Conservation (phyloP, 2,797 vertebrate species). For the Labeo calbasu region DNA sequence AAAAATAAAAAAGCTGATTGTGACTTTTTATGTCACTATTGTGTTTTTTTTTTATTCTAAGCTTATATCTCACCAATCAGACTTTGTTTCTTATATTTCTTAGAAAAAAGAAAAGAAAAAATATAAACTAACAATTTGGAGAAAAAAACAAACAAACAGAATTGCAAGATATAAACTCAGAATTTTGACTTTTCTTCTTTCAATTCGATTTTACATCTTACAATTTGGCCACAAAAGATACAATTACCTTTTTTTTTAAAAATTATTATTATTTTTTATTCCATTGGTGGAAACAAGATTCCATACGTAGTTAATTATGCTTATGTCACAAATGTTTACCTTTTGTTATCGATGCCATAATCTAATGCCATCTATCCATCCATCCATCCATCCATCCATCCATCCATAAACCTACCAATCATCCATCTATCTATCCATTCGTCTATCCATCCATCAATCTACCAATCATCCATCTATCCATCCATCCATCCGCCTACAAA, state of each 20-base stretch:
- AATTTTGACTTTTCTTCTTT: too few relatives aligned
- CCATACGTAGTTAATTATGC: not conserved
- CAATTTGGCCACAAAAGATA: too few relatives aligned
- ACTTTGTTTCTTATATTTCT: not conserved
- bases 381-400: not conserved
- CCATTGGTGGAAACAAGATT: not conserved
- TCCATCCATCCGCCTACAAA: too few relatives aligned
- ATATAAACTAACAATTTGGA: not conserved
- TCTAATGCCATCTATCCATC: not conserved
- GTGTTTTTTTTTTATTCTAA: too few relatives aligned
- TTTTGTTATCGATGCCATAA: not conserved
- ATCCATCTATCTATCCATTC: not conserved
- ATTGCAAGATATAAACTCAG: too few relatives aligned
- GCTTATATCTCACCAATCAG: not conserved
- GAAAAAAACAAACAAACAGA: not conserved
- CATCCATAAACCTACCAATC: not conserved
- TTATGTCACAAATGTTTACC: not conserved
- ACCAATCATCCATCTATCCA: too few relatives aligned
- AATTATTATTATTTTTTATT: not conserved
- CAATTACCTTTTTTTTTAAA: too few relatives aligned
- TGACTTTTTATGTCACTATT: not conserved
- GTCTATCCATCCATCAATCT: not conserved
- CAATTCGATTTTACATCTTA: too few relatives aligned
- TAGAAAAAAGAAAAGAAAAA: not conserved
- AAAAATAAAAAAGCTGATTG: not conserved